phyloP scores from a whole-genome alignment of 1,140 invertebrate genomes.

The Sycobia sp. region DNA sequence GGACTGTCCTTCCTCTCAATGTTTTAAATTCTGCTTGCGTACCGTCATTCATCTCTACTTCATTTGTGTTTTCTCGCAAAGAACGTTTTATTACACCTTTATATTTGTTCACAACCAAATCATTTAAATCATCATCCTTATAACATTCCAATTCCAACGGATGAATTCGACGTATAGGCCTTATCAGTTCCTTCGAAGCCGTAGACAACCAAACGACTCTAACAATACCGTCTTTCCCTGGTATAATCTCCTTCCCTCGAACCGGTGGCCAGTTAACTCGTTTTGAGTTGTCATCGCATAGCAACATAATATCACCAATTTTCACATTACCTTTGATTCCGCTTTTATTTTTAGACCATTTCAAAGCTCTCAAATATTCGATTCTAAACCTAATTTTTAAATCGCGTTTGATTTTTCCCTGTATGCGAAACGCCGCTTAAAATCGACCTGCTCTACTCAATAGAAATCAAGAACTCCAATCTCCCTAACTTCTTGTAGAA shows the following conservation, averaged over 20 bases:
- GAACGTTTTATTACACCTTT: too few species aligned
- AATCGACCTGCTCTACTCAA: conserved; percentile 14
- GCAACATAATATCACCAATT: conserved; percentile 38
- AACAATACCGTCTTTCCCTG: too few species aligned
- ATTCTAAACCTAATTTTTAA: background rate
- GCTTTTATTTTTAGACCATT: background rate
- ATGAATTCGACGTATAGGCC: too few species aligned
- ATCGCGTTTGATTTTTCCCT: background rate
- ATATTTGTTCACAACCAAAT: too few species aligned
- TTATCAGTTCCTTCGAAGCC: too few species aligned
- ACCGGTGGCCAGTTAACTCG: conserved; percentile 44
- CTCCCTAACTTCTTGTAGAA: background rate
- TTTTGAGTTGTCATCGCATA: conserved; percentile 39
- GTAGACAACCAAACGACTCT: too few species aligned
- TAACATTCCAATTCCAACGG: too few species aligned
- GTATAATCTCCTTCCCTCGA: conserved; percentile 37
- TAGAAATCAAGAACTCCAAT: conserved; percentile 17
- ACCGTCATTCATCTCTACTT: too few species aligned
- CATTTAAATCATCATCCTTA: too few species aligned
- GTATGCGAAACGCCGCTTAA: background rate
- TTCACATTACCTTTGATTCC: background rate
- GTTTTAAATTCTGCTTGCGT: too few species aligned
- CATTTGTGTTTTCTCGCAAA: too few species aligned
- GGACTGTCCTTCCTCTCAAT: too few species aligned
- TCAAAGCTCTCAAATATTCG: background rate